These are phyloP conservation scores for Standfussiana lucernea DNA, from an alignment of 2,888 invertebrate species.

Conservation along the genomic window DNA sequence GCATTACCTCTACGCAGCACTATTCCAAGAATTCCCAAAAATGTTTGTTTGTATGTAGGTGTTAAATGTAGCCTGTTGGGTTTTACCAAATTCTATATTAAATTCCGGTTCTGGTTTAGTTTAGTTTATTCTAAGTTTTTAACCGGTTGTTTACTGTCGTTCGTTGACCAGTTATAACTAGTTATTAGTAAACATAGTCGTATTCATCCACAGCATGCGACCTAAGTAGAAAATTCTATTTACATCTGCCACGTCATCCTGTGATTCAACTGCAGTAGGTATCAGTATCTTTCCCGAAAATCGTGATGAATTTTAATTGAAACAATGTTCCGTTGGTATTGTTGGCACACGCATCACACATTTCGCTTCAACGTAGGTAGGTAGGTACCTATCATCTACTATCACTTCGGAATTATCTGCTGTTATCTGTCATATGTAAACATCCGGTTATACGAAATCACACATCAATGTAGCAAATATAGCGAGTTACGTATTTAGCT, in stretches of 20 bases:
- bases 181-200: not conserved
- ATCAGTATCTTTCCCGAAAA: slow-evolving; percentile 23
- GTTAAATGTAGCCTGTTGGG: not conserved
- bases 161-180: not conserved
- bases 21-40: slow-evolving; percentile 9
- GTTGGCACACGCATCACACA: slow-evolving; percentile 19
- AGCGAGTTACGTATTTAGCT: slow-evolving; percentile 65
- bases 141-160: slow-evolving; percentile 4
- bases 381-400: slow-evolving; percentile 37
- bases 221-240: slow-evolving; percentile 1
- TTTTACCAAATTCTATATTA: not conserved
- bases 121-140: slow-evolving; percentile 16
- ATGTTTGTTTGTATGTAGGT: too few species aligned
- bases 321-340: slow-evolving; percentile 26
- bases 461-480: slow-evolving; percentile 68
- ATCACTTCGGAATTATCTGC: slow-evolving; percentile 55
- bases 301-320: slow-evolving; percentile 6
- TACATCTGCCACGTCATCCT: slow-evolving; percentile 11
- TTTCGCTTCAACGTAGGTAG: slow-evolving; percentile 36
- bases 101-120: not conserved
- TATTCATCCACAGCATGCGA: not conserved
- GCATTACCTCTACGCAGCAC: not conserved
- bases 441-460: slow-evolving; percentile 75
- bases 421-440: slow-evolving; percentile 70
- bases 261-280: slow-evolving; percentile 29